Base-by-base conservation (phyloP, 2,888 invertebrate genomes). In the Melanargia galathea region DNA sequence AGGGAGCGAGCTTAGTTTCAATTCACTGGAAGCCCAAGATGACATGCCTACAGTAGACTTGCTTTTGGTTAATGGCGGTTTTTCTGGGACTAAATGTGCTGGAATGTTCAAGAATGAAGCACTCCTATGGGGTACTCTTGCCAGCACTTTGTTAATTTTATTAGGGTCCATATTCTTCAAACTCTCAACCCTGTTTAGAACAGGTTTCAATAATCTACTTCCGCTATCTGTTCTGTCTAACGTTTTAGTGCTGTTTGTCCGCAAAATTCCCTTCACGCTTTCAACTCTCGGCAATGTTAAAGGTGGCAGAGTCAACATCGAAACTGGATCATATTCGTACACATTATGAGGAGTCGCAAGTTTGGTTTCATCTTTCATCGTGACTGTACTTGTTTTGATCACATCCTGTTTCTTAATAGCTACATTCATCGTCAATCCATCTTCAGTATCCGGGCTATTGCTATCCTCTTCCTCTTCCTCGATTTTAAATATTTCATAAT, bases 41-140 rank as follows among this genome's bases (percentile, higher is more conserved):
- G 84, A 75, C 0, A 84, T 86, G 18, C 90, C 91, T 2, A 91
- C 83, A 70, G 90, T 86, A 0, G 90, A 90, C 67, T 91, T 88
- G 52, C 87, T 88, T 68, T 90, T 90, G 0, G 82, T 72, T 43
- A 90, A 62, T 0, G 89, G 87, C 4, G 92, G 89, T 65, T 89
- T 89, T 40, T 83, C 83, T 11, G 90, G 89, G 0, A 77, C 72
- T 20, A 90, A 73, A 73, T 91, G 87, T 61, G 84, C 84, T 5
- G 92, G 90, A 46, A 92, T 87, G 26, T 91, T 91, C 1, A 92
- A 70, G 78, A 90, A 92, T 0, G 92, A 92, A 0, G 92, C 92
- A 49, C 92, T 92, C 73, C 90, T 82, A 65, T 89, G 86, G 1
- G 92, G 92, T 2, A 92, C 84, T 72, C 89, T 82, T 0, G 86